Evolutionary conservation across 2,888 invertebrate species (phyloP).

Genomic region (Lucinisca nassula): DNA sequence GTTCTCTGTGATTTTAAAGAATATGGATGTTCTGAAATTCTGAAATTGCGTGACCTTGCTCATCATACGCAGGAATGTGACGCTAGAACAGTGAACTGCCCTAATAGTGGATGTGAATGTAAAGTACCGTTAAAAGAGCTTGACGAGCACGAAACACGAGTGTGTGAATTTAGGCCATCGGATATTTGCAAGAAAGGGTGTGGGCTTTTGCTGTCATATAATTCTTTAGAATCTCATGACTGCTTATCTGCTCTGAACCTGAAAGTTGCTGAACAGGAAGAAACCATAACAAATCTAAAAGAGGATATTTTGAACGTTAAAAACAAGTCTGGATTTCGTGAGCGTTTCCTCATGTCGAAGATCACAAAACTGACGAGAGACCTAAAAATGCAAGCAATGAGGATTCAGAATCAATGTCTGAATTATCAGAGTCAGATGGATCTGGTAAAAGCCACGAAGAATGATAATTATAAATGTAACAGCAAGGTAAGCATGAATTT

Average conservation of each 20-base stretch:
- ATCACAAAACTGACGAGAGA: conserved; percentile 74
- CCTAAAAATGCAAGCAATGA: conserved; percentile 72
- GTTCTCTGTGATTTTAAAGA: conserved; percentile 79
- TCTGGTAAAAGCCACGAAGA: conserved; percentile 3
- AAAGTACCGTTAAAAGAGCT: conserved; percentile 65
- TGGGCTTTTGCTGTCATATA: conserved; percentile 70
- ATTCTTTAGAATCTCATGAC: conserved; percentile 67
- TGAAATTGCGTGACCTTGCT: conserved; percentile 74
- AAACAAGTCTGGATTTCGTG: conserved; percentile 69
- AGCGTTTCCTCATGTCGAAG: conserved; percentile 75
- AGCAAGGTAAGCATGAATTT: conserved; percentile 11
- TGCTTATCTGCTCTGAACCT: conserved; percentile 76
- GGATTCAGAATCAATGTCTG: conserved; percentile 73
- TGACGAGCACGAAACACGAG: conserved; percentile 71
- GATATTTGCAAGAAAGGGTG: conserved; percentile 80
- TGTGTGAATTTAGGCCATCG: conserved; percentile 75
- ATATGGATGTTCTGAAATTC: conserved; percentile 74
- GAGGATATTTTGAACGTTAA: conserved; percentile 68
- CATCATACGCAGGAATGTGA: conserved; percentile 74
- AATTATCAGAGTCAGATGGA: conserved; percentile 56
- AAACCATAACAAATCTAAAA: conserved; percentile 68
- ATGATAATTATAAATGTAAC: conserved; percentile 40
- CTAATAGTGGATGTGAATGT: conserved; percentile 75
- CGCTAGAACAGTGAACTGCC: conserved; percentile 74
- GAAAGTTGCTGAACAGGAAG: conserved; percentile 73